phyloP scores from a whole-genome alignment of 2,888 invertebrate species.

The Pheosia gnoma region DNA sequence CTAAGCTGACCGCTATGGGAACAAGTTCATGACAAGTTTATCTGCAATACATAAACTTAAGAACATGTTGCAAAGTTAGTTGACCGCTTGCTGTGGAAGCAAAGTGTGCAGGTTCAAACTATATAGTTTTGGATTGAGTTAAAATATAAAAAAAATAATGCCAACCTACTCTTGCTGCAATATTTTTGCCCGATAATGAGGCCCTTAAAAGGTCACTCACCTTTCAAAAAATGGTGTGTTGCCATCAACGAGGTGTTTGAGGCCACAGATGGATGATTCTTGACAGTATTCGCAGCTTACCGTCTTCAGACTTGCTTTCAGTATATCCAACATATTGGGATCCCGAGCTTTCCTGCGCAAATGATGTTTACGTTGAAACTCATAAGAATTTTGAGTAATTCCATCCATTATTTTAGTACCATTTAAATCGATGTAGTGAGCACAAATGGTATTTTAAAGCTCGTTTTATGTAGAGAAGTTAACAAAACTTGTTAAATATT shows the following conservation, averaged over 20 bases:
- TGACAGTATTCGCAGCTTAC: constrained; percentile 72
- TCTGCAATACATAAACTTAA: constrained; percentile 32
- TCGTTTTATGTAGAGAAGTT: constrained; percentile 27
- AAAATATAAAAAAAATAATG: too few species aligned
- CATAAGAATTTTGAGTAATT: constrained; percentile 17
- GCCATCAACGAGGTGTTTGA: constrained; percentile 72
- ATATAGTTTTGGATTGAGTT: too few species aligned
- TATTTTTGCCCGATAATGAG: too few species aligned
- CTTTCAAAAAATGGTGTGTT: constrained; percentile 68
- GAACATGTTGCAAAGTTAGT: neutral
- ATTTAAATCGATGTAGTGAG: constrained; percentile 13
- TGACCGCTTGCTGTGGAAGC: neutral
- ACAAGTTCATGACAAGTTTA: constrained; percentile 56
- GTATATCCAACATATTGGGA: constrained; percentile 43
- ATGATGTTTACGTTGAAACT: constrained; percentile 27
- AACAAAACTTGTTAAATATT: constrained; percentile 69
- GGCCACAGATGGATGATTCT: constrained; percentile 77
- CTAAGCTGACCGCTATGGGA: constrained; percentile 45
- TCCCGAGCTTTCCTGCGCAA: constrained; percentile 36
- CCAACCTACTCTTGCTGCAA: too few species aligned
- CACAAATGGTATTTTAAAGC: constrained; percentile 22
- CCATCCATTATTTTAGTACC: constrained; percentile 17
- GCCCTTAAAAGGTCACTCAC: constrained; percentile 42
- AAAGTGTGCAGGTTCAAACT: too few species aligned
- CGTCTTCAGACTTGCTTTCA: constrained; percentile 61